Conservation (phyloP, 2,888 invertebrate species). For the Apamea crenata region DNA sequence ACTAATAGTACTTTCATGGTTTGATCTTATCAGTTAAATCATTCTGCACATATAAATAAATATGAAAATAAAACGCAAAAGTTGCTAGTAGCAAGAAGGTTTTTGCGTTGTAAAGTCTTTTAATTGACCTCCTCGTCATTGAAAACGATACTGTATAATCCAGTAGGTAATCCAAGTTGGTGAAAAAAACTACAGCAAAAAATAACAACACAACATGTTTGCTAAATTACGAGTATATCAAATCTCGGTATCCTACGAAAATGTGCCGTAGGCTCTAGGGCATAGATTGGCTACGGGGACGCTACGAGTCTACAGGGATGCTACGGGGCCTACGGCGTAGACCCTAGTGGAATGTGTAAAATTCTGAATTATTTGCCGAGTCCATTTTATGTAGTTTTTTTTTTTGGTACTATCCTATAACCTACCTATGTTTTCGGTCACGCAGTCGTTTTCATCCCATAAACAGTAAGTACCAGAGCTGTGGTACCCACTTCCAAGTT, state of each 20-base stretch:
- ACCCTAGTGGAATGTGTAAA: background rate
- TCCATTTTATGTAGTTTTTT: background rate
- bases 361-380: background rate
- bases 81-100: background rate
- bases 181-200: background rate
- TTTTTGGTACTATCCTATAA: background rate
- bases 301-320: slow-evolving; percentile 1
- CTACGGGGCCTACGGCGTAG: slow-evolving; percentile 17
- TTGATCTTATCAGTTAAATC: slow-evolving; percentile 34
- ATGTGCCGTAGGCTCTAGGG: background rate
- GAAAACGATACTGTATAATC: background rate
- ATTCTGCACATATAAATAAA: slow-evolving; percentile 31
- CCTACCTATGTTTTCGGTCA: background rate
- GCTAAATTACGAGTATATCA: background rate
- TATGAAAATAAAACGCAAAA: slow-evolving; percentile 2
- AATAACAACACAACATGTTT: background rate
- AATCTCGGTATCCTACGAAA: background rate
- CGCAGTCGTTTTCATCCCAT: too few species aligned
- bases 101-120: slow-evolving; percentile 7
- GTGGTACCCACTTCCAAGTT: too few species aligned
- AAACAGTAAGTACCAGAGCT: background rate
- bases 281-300: background rate
- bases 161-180: background rate
- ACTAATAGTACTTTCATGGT: slow-evolving; percentile 35
- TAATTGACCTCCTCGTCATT: background rate